These are phyloP conservation scores for Hirtodrosophila cameraria DNA, from an alignment of 2,888 invertebrate species.

Conservation along the genomic window DNA sequence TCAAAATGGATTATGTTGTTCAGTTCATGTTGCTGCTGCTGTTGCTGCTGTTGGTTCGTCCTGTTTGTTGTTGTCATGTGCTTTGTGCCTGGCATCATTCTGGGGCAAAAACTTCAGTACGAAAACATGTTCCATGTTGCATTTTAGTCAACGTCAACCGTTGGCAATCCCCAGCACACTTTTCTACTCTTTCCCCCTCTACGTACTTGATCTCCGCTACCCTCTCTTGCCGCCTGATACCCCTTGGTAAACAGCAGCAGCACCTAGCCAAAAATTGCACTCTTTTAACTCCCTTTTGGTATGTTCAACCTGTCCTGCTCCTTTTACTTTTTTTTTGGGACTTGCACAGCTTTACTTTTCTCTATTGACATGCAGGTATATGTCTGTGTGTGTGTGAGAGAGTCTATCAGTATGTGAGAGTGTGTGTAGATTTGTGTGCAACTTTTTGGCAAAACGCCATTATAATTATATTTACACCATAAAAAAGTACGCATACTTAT, in stretches of 20 bases:
- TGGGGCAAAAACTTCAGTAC: conserved; percentile 23
- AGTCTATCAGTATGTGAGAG: neutral
- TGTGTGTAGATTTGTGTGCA: conserved; percentile 13
- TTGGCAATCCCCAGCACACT: conserved; percentile 37
- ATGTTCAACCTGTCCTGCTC: too few relatives aligned
- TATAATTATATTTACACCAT: conserved; percentile 68
- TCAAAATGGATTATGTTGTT: conserved; percentile 63
- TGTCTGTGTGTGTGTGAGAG: conserved; percentile 4
- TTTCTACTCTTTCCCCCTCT: neutral
- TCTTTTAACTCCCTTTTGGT: conserved; percentile 5
- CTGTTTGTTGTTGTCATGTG: neutral
- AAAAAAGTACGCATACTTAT: too few relatives aligned
- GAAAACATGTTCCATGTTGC: conserved; percentile 46
- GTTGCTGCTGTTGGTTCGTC: conserved; percentile 1
- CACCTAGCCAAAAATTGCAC: conserved; percentile 14
- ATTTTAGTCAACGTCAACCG: conserved; percentile 48
- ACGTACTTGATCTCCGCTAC: neutral
- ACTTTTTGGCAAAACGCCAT: conserved; percentile 75
- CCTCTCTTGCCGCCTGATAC: neutral
- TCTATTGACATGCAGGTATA: conserved; percentile 17
- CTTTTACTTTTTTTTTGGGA: conserved; percentile 8
- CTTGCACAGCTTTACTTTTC: conserved; percentile 34
- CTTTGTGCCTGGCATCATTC: conserved; percentile 35
- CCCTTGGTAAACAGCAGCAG: neutral
- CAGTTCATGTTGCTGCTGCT: too few relatives aligned